Base-by-base conservation (phyloP, 2,113 vertebrate genomes). In the Hippocampus zosterae region DNA sequence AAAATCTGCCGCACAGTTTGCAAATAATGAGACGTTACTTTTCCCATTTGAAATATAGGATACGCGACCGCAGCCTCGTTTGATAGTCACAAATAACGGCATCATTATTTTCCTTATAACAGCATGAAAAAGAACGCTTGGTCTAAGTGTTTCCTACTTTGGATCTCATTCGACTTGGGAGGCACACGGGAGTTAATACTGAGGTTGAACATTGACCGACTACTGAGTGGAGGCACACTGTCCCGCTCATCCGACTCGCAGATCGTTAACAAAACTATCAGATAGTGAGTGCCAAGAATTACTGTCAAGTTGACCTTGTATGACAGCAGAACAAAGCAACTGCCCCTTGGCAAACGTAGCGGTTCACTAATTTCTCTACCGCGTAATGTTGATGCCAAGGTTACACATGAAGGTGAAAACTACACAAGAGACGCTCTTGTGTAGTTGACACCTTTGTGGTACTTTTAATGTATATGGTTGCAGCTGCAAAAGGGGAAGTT, bases 181-280 rank as follows among this genome's bases (percentile, higher is more conserved):
- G 8, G 65, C 15, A 48, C 46, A n/a, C 13, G 12, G 40, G 57
- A 57, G 3, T 37, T 60, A 44, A 70, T 18, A 57, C 27, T 19
- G 3, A 62, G 25, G 79, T 80, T 80, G 80, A 74, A 76, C 52
- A 80, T 71, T 87, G 1, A 76, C 57, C 18, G 6, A 18, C 21
- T 50, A 18, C 6, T 8, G 48, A 50, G 48, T 50, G 2, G 27
- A 9, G 29, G 2, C 57, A 60, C 27, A 60, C 5, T 8, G 55
- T 25, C 10, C 10, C 10, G 25, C 23, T 25, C n/a, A 50, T 50
- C 2, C 18, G 16, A 50, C 48, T 19, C 6, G 48, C 48, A 50
- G n/a, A 57, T n/a, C 53, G 21, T 23, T 11, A 57, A 57, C 25
- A 2, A 57, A 57, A 12, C 27, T 27, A 57, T 2, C 6, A 48